phyloP scores from a whole-genome alignment of 2,797 vertebrate species.

The Odontamblyopus rebecca region DNA sequence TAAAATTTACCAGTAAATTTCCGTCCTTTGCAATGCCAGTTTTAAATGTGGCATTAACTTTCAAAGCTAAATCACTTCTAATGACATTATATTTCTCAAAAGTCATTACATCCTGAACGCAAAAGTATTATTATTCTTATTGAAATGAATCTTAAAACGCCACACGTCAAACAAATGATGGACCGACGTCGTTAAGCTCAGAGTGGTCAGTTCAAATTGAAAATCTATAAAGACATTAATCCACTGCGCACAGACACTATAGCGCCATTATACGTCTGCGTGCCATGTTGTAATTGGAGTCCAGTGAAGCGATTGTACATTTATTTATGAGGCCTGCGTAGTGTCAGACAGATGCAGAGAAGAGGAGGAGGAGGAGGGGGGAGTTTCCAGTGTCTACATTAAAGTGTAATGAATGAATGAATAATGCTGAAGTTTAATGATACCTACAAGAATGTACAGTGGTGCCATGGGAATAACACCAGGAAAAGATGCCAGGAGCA shows the following conservation, averaged over 20 bases:
- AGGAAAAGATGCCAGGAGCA: background rate
- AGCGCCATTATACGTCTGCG: background rate
- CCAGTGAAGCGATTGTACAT: background rate
- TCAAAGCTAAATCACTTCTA: conserved; percentile 1
- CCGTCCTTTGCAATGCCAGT: background rate
- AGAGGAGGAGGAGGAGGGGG: no score
- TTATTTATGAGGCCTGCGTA: background rate
- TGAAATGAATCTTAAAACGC: background rate
- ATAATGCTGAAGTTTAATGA: conserved; percentile 8
- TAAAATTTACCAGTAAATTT: background rate
- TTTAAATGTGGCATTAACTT: background rate
- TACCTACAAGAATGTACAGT: background rate
- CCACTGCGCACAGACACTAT: background rate
- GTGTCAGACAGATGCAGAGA: background rate
- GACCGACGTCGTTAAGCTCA: background rate
- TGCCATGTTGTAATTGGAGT: background rate
- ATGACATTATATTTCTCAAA: background rate
- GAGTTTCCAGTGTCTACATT: conserved; percentile 11
- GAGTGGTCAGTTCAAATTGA: background rate
- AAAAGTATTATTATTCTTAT: background rate
- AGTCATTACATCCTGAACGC: background rate
- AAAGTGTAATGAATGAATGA: conserved; percentile 28
- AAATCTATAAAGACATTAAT: background rate
- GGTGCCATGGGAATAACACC: background rate
- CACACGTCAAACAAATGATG: background rate